Evolutionary conservation across 2,113 vertebrate genomes (phyloP).

Genomic region (Pseudopipra pipra): DNA sequence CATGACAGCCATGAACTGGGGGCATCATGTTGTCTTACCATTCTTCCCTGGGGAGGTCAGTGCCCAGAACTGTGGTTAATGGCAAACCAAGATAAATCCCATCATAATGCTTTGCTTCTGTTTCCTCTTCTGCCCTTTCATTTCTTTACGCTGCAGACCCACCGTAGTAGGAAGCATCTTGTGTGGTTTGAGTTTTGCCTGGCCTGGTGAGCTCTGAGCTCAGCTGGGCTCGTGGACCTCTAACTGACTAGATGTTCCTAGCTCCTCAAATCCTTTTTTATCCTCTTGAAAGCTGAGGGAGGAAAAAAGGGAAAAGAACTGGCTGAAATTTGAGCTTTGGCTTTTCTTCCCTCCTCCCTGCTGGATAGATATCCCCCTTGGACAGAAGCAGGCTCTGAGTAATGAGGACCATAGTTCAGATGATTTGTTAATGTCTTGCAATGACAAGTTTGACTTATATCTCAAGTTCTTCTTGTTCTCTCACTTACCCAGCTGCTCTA

Average conservation of each 20-base stretch:
- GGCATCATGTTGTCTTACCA: background rate
- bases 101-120: background rate
- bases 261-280: background rate
- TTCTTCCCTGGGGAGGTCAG: background rate
- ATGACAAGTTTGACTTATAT: constrained; percentile 22
- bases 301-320: background rate
- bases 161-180: background rate
- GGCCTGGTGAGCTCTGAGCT: background rate
- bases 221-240: background rate
- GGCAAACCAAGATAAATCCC: background rate
- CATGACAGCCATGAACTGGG: background rate
- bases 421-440: constrained; percentile 13
- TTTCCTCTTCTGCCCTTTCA: background rate
- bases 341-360: background rate
- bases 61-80: background rate
- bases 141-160: background rate
- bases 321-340: background rate
- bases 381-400: constrained; percentile 24
- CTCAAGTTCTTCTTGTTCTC: constrained; percentile 16
- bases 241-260: background rate
- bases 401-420: constrained; percentile 49
- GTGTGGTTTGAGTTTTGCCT: background rate
- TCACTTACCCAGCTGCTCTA: background rate
- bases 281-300: background rate
- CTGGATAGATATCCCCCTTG: constrained; percentile 9